A percentile compares a stretch with the other conserved stretches of the same genome.
phyloP scores from a whole-genome alignment of 2,113 vertebrate genomes.

The Oreochromis spilurus region DNA sequence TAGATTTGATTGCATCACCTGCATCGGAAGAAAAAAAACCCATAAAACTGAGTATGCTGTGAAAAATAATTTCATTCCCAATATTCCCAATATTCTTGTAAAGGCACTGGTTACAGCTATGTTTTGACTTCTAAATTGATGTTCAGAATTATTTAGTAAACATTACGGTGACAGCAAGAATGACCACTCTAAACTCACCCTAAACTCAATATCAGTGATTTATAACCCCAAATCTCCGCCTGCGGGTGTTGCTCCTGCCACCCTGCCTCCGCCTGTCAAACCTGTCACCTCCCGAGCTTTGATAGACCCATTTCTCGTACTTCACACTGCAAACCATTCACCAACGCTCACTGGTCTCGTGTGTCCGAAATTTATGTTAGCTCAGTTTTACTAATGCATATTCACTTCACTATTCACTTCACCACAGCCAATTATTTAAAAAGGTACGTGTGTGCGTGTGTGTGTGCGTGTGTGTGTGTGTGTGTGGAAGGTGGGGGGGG shows the following conservation, averaged over 20 bases:
- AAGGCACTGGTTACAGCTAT: not conserved
- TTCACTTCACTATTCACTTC: not conserved
- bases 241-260: constrained; percentile 43
- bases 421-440: not conserved
- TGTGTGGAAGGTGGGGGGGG: not conserved
- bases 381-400: not conserved
- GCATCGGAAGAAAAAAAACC: not conserved
- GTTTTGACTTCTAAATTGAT: no score
- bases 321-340: constrained; percentile 7
- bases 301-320: constrained; percentile 44
- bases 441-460: not conserved
- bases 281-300: constrained; percentile 38
- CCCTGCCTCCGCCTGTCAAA: constrained; percentile 32
- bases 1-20: not conserved
- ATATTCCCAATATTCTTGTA: not conserved
- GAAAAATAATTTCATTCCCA: not conserved
- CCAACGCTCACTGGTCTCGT: not conserved
- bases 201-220: not conserved
- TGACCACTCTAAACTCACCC: not conserved
- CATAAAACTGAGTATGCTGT: not conserved
- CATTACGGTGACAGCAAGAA: not conserved
- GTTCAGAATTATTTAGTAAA: not conserved
- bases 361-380: constrained; percentile 7
- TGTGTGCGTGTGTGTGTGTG: no score
- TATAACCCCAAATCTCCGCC: not conserved